Evolutionary conservation across 2,113 vertebrate species (phyloP).

Genomic region (Noctilio leporinus): DNA sequence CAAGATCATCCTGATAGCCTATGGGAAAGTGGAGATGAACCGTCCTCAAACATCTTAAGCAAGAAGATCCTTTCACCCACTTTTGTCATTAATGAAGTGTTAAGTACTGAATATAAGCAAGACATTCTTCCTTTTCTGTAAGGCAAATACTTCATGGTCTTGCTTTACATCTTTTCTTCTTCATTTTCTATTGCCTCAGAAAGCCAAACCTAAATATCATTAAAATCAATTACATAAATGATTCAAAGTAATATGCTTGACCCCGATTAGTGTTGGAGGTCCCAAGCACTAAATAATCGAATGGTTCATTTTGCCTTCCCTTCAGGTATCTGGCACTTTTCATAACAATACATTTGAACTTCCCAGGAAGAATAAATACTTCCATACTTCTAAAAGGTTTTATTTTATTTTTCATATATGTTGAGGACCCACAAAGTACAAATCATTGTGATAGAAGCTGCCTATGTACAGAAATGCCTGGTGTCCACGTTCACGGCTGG

Average conservation of each 20-base stretch:
- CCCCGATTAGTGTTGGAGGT: not conserved
- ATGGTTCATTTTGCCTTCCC: not conserved
- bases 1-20: not conserved
- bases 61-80: not conserved
- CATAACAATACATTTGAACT: not conserved
- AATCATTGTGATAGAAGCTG: not conserved
- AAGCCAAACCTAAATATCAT: not conserved
- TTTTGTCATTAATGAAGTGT: not conserved
- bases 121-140: not conserved
- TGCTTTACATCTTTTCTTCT: not conserved
- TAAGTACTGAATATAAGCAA: not conserved
- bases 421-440: not conserved
- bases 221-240: not conserved
- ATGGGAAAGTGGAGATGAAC: not conserved
- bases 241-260: not conserved
- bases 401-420: not conserved
- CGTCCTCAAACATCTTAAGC: not conserved
- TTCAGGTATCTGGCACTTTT: slow-evolving; percentile 41
- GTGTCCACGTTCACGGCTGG: not conserved
- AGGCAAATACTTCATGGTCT: not conserved
- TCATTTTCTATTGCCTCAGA: not conserved
- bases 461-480: not conserved
- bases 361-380: not conserved
- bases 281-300: not conserved
- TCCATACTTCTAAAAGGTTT: not conserved